Conservation (phyloP, 2,113 vertebrate genomes). For the Labeo catla region DNA sequence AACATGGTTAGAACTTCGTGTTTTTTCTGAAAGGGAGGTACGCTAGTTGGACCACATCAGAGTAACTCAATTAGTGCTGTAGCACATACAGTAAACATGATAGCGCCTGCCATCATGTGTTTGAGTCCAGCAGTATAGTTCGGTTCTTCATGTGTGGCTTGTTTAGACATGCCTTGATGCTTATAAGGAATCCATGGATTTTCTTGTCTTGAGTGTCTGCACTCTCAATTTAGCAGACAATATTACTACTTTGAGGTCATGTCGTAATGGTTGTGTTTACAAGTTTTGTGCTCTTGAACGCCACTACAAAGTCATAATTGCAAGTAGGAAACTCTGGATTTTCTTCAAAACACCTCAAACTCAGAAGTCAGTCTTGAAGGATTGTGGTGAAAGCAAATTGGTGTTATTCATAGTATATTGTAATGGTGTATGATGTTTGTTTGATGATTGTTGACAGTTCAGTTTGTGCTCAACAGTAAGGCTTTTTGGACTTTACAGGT, state of each 20-base stretch:
- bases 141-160: conserved; percentile 21
- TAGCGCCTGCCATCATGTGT: neutral
- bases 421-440: neutral
- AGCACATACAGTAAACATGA: neutral
- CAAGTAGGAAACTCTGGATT: neutral
- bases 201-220: neutral
- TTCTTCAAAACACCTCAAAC: neutral
- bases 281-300: neutral
- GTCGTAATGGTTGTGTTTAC: neutral
- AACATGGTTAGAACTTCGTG: neutral
- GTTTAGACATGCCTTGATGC: conserved; percentile 37
- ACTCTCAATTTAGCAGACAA: neutral
- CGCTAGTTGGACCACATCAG: neutral
- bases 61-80: neutral
- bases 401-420: neutral
- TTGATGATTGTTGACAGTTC: neutral
- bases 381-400: neutral
- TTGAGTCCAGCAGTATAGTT: neutral
- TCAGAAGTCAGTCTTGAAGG: neutral
- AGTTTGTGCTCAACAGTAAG: neutral
- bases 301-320: neutral
- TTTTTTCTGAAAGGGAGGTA: neutral
- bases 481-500: neutral
- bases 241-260: neutral
- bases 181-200: conserved; percentile 43